Evolutionary conservation across 2,113 vertebrate species (phyloP), one percentile per base, ranked within the genome.

Genomic region (Rhagologus leucostigma): DNA sequence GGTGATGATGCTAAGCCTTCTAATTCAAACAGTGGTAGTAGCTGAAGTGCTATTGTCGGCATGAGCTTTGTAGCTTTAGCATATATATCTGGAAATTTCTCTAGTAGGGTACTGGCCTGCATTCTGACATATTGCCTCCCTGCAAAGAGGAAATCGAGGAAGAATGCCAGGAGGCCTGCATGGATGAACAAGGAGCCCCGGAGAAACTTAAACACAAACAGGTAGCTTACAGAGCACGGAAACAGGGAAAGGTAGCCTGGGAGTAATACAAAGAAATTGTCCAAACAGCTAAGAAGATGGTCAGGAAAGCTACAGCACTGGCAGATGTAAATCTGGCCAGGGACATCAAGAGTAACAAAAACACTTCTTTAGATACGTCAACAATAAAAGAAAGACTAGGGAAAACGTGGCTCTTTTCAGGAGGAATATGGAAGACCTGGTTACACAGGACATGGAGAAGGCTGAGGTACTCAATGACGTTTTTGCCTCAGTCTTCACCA

Each of bases 1-100:
- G 24, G 13, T 1, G 11, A 53, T n/a, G 32, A 15, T 0, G 0
- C 24, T 57, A 78, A 75, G n/a, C 19, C 24, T 70, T 77, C 27
- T 77, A n/a, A 35, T 59, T 63, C 33, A 63, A 20, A 9, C 14
- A 46, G 9, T 42, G 12, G 13, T 16, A 55, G 42, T 15, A 86
- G 68, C 30, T 50, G 52, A 75, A 87, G 41, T 59, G 27, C 16
- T 87, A 26, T 11, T 64, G 17, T 50, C 26, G 6, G 21, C 37
- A 73, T 21, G 3, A 32, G 47, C 21, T 86, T 63, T 52, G 24
- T 56, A 63, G 13, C 50, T 83, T 70, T 59, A 68, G 15, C 2
- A 2, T 67, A 35, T 71, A 50, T 42, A 84, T 41, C 18, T 73
- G 63, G 24, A 63, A 64, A 41, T 5, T 59, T 76, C 7, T 55